phyloP scores from a whole-genome alignment of 2,888 invertebrate genomes.

The Drosophila nr. perissopoda region DNA sequence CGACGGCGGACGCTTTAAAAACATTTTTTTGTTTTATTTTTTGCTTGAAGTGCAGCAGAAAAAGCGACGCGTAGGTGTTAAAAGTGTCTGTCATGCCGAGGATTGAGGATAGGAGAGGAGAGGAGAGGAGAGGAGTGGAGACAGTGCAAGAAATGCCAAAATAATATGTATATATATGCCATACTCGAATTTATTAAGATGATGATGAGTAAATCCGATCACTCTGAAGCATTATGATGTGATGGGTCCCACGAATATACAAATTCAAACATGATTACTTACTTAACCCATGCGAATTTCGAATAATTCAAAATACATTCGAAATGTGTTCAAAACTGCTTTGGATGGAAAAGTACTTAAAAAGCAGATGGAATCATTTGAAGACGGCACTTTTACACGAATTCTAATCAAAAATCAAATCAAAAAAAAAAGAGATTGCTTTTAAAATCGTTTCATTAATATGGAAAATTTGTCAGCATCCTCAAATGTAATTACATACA shows the following conservation, averaged over 20 bases:
- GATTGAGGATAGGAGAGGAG: background rate
- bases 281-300: background rate
- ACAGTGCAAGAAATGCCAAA: constrained; percentile 24
- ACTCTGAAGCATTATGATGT: background rate
- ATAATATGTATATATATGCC: constrained; percentile 3
- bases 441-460: background rate
- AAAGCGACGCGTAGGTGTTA: constrained; percentile 63
- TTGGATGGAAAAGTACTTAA: background rate
- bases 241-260: background rate
- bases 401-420: background rate
- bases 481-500: background rate
- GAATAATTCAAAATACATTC: too few relatives aligned
- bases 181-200: constrained; percentile 8
- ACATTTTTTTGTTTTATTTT: background rate
- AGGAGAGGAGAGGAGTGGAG: background rate
- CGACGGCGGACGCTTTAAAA: constrained; percentile 44
- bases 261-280: background rate
- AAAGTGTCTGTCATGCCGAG: constrained; percentile 59
- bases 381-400: background rate
- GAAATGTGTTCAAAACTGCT: background rate
- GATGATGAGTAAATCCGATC: constrained; percentile 7
- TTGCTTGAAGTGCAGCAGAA: constrained; percentile 33
- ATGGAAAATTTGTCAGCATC: background rate
- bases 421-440: too few relatives aligned
- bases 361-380: background rate